Conservation (phyloP, 2,797 vertebrate species). For the Sebastes oblongus region DNA sequence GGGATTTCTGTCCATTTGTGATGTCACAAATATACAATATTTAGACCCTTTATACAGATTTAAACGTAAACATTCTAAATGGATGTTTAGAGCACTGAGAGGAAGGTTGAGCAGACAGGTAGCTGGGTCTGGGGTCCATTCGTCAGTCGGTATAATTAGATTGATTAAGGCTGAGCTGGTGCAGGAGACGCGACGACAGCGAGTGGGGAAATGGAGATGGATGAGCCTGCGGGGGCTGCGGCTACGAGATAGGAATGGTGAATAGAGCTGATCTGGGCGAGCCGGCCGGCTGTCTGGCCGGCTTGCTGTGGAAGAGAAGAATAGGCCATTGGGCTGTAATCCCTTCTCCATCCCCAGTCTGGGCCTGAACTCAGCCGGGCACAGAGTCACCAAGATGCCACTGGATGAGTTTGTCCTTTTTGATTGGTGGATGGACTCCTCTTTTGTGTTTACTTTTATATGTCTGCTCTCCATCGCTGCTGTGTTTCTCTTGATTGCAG, state of each 20-base stretch:
- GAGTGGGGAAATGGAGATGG: conserved; percentile 70
- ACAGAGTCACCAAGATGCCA: conserved; percentile 2
- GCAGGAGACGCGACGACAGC: conserved; percentile 49
- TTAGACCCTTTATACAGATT: too few species aligned
- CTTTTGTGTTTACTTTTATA: conserved; percentile 3
- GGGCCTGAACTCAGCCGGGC: neutral
- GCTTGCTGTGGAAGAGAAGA: conserved; percentile 40
- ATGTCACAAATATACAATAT: too few species aligned
- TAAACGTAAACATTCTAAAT: too few species aligned
- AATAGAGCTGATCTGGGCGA: conserved; percentile 51
- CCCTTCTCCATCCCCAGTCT: conserved; percentile 16
- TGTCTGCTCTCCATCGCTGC: neutral
- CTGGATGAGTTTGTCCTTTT: neutral
- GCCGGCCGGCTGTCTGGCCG: neutral
- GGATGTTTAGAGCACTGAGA: neutral
- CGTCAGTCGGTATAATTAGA: conserved; percentile 67
- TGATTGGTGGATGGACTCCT: neutral
- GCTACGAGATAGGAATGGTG: conserved; percentile 72
- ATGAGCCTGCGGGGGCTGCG: conserved; percentile 64
- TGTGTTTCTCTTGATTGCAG: conserved; percentile 16
- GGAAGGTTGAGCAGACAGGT: conserved; percentile 39
- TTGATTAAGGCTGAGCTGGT: conserved; percentile 70
- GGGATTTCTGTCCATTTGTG: too few species aligned
- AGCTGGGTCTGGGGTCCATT: conserved; percentile 49
- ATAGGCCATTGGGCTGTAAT: conserved; percentile 25